Evolutionary conservation across 2,888 invertebrate species (phyloP), one percentile per base, ranked within the genome.

Genomic region (Drosophila cyrtoloma): DNA sequence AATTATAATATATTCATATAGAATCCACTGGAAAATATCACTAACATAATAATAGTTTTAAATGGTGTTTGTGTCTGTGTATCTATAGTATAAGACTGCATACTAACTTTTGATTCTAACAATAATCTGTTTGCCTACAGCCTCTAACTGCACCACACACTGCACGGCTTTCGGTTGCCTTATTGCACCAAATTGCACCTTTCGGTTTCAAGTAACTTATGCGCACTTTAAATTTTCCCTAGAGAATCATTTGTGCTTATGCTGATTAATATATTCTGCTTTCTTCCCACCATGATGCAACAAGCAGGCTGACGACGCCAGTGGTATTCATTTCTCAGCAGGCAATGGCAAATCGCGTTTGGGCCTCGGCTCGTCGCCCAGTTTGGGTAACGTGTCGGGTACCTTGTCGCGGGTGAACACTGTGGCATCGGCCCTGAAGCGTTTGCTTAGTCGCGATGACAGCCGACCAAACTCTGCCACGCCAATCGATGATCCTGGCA

Each of bases 361-460:
- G 65, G 94, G 94, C 92, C 90, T 92, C 39, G 94, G 94, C 57
- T 93, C 93, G 5, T 94, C 94, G 59, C 94, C 91, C 62, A 94
- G 92, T 84, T 86, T 93, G 85, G 93, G 90, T 50, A 94, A 93
- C 57, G 79, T 93, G 2, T 92, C 94, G 65, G 95, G 95, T 19
- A 95, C 96, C 0, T 93, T 97, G 85, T 95, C 96, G 0, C 94
- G 97, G 58, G 96, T 96, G 0, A 96, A 95, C 86, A 97, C 97
- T 0, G 97, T 97, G 42, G 96, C 97, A 0, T 96, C 96, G 16
- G 96, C 97, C 89, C 93, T 97, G 10, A 97, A 96, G 91, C 94
- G 96, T 77, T 94, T 97, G 62, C 96, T 97, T 89, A 96, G 96
- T 57, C 95, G 96, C 73, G 97, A 97, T 75, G 97, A 97, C 53